These are phyloP conservation scores for Trichonephila clavata DNA, from an alignment of 1,140 invertebrate genomes.

Conservation along the genomic window DNA sequence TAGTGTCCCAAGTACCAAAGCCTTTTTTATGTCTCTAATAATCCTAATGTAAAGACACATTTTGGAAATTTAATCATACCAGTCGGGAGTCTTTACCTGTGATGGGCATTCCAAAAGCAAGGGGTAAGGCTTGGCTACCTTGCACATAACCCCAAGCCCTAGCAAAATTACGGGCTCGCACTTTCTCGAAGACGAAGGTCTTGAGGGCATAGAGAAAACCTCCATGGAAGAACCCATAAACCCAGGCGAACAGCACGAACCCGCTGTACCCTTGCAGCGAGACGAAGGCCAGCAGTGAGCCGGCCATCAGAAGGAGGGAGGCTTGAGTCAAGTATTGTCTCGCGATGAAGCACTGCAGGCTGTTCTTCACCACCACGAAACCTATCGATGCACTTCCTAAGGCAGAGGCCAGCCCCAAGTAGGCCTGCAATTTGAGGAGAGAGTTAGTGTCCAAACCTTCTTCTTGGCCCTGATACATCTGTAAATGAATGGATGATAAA, in stretches of 20 bases:
- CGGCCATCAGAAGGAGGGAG: constrained; percentile 89
- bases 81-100: constrained; percentile 82
- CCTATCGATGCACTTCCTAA: constrained; percentile 91
- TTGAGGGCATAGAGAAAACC: constrained; percentile 91
- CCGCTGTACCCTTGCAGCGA: constrained; percentile 86
- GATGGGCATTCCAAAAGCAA: constrained; percentile 92
- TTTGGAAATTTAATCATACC: too few species aligned
- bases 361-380: constrained; percentile 90
- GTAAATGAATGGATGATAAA: constrained; percentile 24
- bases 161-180: constrained; percentile 92
- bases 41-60: too few species aligned
- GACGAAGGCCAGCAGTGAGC: constrained; percentile 90
- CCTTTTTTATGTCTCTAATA: too few species aligned
- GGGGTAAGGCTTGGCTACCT: constrained; percentile 91
- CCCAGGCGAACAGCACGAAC: constrained; percentile 82
- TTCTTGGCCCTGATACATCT: constrained; percentile 89
- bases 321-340: constrained; percentile 90
- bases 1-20: too few species aligned
- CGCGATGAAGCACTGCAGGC: constrained; percentile 91
- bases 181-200: constrained; percentile 92
- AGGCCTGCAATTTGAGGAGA: constrained; percentile 91
- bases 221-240: constrained; percentile 82
- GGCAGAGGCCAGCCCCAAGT: constrained; percentile 91
- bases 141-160: constrained; percentile 94
- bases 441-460: constrained; percentile 90